Base-by-base conservation (phyloP, 2,888 invertebrate genomes). In the Nephrotoma flavescens region DNA sequence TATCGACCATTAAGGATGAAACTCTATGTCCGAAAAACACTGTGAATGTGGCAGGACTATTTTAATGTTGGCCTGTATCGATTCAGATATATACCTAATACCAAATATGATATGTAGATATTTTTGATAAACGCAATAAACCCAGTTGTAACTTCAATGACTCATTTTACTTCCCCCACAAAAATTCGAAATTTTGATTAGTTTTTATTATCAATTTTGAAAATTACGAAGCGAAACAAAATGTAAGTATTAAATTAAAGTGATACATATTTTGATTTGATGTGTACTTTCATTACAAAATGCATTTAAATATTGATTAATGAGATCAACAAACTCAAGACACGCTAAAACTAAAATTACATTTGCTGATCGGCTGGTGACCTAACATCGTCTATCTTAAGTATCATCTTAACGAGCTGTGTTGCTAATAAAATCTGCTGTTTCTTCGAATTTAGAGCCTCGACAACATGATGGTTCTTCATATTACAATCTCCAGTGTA, bases 371-470 rank as follows among this genome's bases (percentile, higher is more conserved):
- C 93, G 0, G 93, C 93, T 4, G 94, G 94, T 4, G 94, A 94
- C 87, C 94, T 95, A 71, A 99, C 97, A 91, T 99, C 99, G 91
- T 99, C 99, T 88, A 99, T 99, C 92, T 99, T 99, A 88, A 99
- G 94, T 88, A 99, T 99, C 99, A 99, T 99, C 92, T 99, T 98
- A 86, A 99, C 99, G 88, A 99, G 94, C 90, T 99, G 99, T 0
- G 99, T 98, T 31, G 99, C 99, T 89, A 99, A 93, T 45, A 98
- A 93, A 87, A 99, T 96, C 92, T 99, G 99, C 90, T 99, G 99
- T 90, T 97, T 96, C 94, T 99, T 99, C 52, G 98, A 97, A 91
- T 97, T 96, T 86, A 99, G 93, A 0, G 99, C 98, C 92, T 99
- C 99, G 87, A 99, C 96, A 12, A 99, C 99, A 91, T 97, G 96